Conservation (phyloP, 1,140 invertebrate genomes). For the Cherax quadricarinatus region DNA sequence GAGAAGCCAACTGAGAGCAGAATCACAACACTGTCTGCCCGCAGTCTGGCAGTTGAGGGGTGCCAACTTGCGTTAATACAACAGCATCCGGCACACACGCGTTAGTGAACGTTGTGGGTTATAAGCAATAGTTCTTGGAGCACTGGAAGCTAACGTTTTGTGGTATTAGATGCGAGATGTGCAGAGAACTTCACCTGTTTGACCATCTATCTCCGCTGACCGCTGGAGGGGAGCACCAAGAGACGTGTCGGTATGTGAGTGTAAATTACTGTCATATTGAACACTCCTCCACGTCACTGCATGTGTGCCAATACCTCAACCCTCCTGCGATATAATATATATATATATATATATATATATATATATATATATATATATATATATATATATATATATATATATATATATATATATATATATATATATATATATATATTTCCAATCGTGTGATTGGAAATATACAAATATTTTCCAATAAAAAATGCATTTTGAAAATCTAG, state of each 20-base stretch:
- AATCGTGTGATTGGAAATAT: too few relatives aligned
- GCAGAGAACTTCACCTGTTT: background rate
- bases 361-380: conserved; percentile 35
- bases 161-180: background rate
- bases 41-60: background rate
- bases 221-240: background rate
- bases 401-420: conserved; percentile 13
- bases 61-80: conserved; percentile 34
- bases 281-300: background rate
- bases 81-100: background rate
- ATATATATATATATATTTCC: background rate
- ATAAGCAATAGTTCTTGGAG: too few relatives aligned
- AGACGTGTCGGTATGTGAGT: background rate
- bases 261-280: background rate
- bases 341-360: conserved; percentile 10
- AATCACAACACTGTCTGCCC: conserved; percentile 4
- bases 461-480: too few relatives aligned
- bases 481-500: too few relatives aligned
- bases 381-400: conserved; percentile 22
- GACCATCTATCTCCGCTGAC: too few relatives aligned
- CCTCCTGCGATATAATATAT: background rate
- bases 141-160: background rate
- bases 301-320: background rate
- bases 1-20: conserved; percentile 32
- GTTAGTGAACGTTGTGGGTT: background rate